These are phyloP conservation scores for Pionites leucogaster DNA, from an alignment of 2,113 vertebrate species.

Conservation along the genomic window DNA sequence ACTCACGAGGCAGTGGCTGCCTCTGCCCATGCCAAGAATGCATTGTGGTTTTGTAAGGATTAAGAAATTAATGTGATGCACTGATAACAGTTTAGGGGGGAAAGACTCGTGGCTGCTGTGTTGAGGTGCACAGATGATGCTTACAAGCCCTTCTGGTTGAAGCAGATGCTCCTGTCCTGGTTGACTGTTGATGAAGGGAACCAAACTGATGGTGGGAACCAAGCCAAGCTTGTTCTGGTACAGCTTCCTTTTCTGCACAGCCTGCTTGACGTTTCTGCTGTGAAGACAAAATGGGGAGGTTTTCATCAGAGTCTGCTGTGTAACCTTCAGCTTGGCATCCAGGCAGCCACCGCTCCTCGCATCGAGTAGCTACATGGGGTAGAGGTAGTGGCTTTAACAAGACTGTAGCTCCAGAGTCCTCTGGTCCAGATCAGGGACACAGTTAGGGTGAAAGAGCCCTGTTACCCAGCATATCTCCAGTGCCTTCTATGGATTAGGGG, in stretches of 20 bases:
- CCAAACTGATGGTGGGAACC: not conserved
- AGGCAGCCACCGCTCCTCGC: not conserved
- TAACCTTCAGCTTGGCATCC: not conserved
- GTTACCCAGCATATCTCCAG: not conserved
- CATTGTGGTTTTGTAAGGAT: not conserved
- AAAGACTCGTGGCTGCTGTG: not conserved
- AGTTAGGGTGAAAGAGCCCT: not conserved
- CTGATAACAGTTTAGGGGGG: not conserved
- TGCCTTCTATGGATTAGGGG: not conserved
- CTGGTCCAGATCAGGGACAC: not conserved
- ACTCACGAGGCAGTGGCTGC: not conserved
- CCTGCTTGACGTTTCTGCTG: conserved; percentile 1
- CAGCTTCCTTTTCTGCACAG: not conserved
- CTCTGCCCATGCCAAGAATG: not conserved
- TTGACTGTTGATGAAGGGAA: conserved; percentile 29
- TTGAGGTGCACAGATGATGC: not conserved
- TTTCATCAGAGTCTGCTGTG: not conserved
- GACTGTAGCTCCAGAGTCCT: not conserved
- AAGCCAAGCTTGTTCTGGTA: conserved; percentile 42
- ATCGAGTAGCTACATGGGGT: not conserved
- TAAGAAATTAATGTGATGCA: not conserved
- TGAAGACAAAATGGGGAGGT: conserved; percentile 10
- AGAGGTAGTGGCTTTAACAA: not conserved
- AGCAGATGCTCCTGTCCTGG: conserved; percentile 27
- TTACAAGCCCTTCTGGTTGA: not conserved